These are phyloP conservation scores for Bruchidius siliquastri DNA, from an alignment of 2,888 invertebrate genomes.

Conservation along the genomic window DNA sequence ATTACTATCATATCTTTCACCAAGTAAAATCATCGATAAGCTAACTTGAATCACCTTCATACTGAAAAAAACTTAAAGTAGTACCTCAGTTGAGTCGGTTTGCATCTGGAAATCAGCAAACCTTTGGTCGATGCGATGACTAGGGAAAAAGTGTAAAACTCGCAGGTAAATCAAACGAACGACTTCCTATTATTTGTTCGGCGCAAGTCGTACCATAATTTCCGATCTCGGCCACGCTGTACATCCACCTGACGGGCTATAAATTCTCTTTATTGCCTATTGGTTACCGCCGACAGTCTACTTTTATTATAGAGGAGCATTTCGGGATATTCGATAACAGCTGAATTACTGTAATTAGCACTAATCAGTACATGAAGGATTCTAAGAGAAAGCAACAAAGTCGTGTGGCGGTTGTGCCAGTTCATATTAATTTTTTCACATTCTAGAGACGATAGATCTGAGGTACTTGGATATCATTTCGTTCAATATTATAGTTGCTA, in stretches of 20 bases:
- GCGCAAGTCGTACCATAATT: background rate
- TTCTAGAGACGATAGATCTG: no score
- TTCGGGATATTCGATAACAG: background rate
- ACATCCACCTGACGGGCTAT: background rate
- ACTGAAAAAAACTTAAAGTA: background rate
- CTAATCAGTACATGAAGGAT: background rate
- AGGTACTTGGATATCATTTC: no score
- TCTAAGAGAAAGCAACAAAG: background rate
- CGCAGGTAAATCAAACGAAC: background rate
- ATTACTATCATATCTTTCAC: no score
- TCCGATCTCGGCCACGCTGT: background rate
- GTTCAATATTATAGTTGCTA: no score
- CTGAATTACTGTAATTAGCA: background rate
- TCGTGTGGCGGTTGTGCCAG: background rate
- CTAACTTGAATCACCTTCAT: no score
- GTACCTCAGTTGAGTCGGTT: background rate
- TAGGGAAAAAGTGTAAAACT: background rate
- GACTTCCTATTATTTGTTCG: background rate
- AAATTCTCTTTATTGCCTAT: background rate
- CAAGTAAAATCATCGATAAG: no score
- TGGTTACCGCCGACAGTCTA: background rate
- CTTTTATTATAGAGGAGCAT: background rate
- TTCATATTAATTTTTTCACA: background rate
- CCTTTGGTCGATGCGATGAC: background rate
- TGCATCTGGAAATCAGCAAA: background rate